These are phyloP conservation scores for Aleiodes testaceus DNA, from an alignment of 2,888 invertebrate genomes.

Conservation along the genomic window DNA sequence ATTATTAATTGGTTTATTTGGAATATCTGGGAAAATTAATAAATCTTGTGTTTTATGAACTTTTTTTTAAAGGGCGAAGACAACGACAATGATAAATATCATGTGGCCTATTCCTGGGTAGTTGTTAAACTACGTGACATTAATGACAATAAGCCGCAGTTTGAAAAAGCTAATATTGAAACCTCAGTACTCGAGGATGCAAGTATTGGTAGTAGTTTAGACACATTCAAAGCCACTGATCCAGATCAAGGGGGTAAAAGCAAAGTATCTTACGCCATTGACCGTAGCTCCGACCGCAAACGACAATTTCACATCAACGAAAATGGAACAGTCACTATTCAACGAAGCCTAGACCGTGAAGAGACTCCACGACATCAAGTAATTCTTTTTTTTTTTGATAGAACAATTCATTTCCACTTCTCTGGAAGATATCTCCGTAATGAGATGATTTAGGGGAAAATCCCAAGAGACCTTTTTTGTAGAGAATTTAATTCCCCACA, in stretches of 20 bases:
- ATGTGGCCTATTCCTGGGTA: slow-evolving; percentile 97
- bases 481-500: no score
- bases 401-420: no score
- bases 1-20: not conserved
- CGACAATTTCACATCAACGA: slow-evolving; percentile 95
- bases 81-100: slow-evolving; percentile 97
- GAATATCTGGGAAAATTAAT: not conserved
- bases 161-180: slow-evolving; percentile 94
- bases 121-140: slow-evolving; percentile 94
- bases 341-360: slow-evolving; percentile 92
- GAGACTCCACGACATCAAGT: slow-evolving; percentile 94
- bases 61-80: slow-evolving; percentile 81
- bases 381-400: slow-evolving; percentile 36
- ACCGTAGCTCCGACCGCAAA: slow-evolving; percentile 92
- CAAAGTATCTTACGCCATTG: slow-evolving; percentile 93
- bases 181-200: slow-evolving; percentile 94
- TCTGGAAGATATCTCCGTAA: no score
- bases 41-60: not conserved
- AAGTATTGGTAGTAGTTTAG: slow-evolving; percentile 90
- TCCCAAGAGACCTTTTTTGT: no score
- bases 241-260: slow-evolving; percentile 96
- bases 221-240: slow-evolving; percentile 96
- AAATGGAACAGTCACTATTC: slow-evolving; percentile 95
- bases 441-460: no score
- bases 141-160: slow-evolving; percentile 98